Evolutionary conservation across 2,888 invertebrate genomes (phyloP).

Genomic region (Pachliopta kotzebuea): DNA sequence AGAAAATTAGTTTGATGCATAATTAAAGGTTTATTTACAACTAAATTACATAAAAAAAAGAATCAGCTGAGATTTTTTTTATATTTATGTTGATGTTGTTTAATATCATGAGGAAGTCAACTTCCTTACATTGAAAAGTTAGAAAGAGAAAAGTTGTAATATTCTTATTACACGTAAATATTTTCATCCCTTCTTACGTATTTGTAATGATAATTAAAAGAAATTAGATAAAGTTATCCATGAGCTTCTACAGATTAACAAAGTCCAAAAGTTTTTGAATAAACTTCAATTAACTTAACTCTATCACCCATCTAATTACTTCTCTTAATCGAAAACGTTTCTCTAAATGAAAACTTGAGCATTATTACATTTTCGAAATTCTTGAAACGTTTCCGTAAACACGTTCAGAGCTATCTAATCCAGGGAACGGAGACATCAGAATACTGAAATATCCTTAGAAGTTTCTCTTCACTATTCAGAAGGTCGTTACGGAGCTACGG

Average conservation of each 20-base stretch:
- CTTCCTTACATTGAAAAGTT: too few species aligned
- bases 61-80: too few species aligned
- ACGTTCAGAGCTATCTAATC: conserved; percentile 16
- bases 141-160: too few species aligned
- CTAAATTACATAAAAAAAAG: too few species aligned
- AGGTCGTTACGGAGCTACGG: conserved; percentile 22
- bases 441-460: conserved; percentile 20
- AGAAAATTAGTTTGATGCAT: too few species aligned
- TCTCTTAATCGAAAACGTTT: conserved; percentile 10
- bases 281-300: background rate
- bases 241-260: background rate
- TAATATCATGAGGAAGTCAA: too few species aligned
- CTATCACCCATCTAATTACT: conserved; percentile 11
- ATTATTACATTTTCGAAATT: conserved; percentile 7
- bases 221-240: too few species aligned
- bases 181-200: too few species aligned
- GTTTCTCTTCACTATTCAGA: conserved; percentile 20
- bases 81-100: too few species aligned
- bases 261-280: background rate
- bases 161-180: too few species aligned
- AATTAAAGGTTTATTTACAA: too few species aligned
- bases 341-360: background rate
- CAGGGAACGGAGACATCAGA: conserved; percentile 10
- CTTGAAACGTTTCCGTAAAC: conserved; percentile 13
- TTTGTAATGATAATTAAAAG: too few species aligned